phyloP scores from a whole-genome alignment of 2,888 invertebrate species.

The Alviniconcha strummeri region DNA sequence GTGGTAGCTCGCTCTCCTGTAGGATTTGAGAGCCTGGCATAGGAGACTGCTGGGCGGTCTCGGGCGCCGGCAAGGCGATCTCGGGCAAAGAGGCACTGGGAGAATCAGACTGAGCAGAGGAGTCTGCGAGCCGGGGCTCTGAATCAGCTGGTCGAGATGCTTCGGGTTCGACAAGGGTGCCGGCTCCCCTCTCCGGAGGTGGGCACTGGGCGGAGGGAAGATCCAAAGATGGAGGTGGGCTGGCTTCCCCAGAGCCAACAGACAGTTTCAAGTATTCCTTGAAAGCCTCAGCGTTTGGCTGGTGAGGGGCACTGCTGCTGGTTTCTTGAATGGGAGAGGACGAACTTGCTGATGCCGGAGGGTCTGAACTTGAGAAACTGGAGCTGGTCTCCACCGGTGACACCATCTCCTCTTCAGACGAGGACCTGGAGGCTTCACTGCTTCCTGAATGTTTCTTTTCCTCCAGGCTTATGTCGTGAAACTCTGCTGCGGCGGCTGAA shows the following conservation, averaged over 20 bases:
- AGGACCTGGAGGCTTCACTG: not conserved
- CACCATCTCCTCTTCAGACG: not conserved
- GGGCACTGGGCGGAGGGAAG: not conserved
- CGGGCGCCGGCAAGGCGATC: not conserved
- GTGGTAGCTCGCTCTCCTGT: not conserved
- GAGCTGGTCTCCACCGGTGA: not conserved
- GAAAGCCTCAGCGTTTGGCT: not conserved
- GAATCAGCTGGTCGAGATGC: not conserved
- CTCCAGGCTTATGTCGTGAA: not conserved
- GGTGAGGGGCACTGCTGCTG: not conserved
- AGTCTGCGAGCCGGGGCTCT: not conserved
- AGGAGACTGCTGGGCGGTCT: not conserved
- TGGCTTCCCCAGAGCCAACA: not conserved
- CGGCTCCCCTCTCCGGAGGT: not conserved
- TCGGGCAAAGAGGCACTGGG: not conserved
- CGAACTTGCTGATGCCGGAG: not conserved
- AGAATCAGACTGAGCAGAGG: not conserved
- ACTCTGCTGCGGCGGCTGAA: not conserved
- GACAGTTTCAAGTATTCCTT: constrained; percentile 1
- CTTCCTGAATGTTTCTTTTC: not conserved
- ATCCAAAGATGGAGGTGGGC: not conserved
- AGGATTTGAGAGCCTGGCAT: not conserved
- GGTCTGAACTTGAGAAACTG: not conserved
- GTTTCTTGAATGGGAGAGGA: not conserved
- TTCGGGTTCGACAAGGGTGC: not conserved